Conservation (phyloP, 2,888 invertebrate species). For the Eudasyphora cyanicolor region DNA sequence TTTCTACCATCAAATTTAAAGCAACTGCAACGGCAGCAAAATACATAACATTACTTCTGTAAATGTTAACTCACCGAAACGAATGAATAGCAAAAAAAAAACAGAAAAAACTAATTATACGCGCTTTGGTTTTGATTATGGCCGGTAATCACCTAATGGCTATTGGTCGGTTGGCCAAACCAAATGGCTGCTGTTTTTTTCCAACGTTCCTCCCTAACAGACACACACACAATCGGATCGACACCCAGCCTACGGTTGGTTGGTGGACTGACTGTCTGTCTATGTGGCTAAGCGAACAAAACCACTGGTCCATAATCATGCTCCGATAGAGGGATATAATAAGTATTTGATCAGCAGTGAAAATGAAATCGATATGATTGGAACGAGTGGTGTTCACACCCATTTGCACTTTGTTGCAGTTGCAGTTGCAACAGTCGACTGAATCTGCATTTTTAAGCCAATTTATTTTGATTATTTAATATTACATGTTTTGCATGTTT, state of each 20-base stretch:
- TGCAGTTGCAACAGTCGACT: background rate
- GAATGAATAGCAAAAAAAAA: constrained; percentile 1
- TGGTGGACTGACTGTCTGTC: background rate
- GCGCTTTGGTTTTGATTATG: constrained; percentile 46
- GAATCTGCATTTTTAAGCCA: background rate
- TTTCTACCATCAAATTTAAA: too few relatives aligned
- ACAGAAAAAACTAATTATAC: constrained; percentile 43
- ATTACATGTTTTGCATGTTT: background rate
- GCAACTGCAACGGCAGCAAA: background rate
- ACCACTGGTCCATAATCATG: constrained; percentile 2
- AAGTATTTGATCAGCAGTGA: background rate
- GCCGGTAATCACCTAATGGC: constrained; percentile 50
- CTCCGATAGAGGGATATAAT: background rate
- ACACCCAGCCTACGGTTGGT: background rate
- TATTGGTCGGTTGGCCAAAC: constrained; percentile 13
- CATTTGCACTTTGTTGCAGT: constrained; percentile 11
- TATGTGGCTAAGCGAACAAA: background rate
- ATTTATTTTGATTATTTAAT: constrained; percentile 20
- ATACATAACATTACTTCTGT: background rate
- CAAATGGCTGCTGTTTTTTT: background rate
- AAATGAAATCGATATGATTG: background rate
- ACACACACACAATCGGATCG: background rate
- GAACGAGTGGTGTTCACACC: background rate
- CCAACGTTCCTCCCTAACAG: background rate
- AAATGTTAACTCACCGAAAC: constrained; percentile 3